Conservation (phyloP, 2,113 vertebrate genomes). For the Bettongia penicillata region DNA sequence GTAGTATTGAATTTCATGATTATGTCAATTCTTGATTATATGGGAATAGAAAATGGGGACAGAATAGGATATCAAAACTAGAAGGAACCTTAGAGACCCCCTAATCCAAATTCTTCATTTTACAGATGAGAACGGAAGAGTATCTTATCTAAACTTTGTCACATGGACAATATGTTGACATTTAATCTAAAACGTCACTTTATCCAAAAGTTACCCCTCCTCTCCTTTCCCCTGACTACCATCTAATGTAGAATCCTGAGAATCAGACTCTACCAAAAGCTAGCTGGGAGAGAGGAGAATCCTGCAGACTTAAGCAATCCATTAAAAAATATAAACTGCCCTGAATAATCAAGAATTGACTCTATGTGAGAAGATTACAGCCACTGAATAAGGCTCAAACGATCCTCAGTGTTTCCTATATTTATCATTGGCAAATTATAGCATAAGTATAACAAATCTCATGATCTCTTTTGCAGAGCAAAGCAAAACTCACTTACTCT, state of each 20-base stretch:
- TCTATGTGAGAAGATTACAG: neutral
- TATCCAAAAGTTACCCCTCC: neutral
- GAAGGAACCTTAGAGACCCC: neutral
- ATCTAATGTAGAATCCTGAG: neutral
- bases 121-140: neutral
- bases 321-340: neutral
- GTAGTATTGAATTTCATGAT: neutral
- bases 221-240: neutral
- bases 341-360: neutral
- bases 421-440: neutral
- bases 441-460: neutral
- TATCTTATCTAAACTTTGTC: neutral
- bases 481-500: conserved; percentile 89
- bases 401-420: neutral
- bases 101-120: neutral
- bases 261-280: neutral
- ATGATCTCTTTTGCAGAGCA: neutral
- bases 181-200: neutral
- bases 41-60: neutral
- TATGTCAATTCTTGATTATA: neutral
- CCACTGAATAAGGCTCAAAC: neutral
- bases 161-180: neutral
- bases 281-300: neutral
- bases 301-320: neutral
- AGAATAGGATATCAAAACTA: neutral